These are phyloP conservation scores for Paratrypauchen microcephalus DNA, from an alignment of 2,797 vertebrate species.

Conservation along the genomic window DNA sequence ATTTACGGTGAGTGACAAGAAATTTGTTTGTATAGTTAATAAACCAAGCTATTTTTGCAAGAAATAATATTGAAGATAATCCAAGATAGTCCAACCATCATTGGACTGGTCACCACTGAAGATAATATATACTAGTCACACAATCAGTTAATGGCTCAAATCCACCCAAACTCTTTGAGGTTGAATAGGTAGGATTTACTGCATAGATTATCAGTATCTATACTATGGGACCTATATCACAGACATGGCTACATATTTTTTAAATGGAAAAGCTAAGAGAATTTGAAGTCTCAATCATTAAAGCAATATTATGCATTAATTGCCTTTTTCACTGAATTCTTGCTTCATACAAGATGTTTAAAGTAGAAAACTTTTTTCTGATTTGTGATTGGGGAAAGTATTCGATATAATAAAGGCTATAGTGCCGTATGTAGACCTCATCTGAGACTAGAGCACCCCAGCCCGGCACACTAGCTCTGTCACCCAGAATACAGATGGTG, in stretches of 20 bases:
- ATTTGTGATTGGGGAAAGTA: neutral
- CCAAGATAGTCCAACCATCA: too few species aligned
- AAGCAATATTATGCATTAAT: neutral
- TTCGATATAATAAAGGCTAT: neutral
- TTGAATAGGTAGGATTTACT: neutral
- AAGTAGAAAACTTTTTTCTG: neutral
- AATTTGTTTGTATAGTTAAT: neutral
- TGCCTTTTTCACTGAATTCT: neutral
- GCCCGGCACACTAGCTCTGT: conserved; percentile 57
- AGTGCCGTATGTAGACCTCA: conserved; percentile 59
- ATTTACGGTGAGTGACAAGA: neutral
- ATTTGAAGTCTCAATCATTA: neutral
- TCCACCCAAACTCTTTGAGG: neutral
- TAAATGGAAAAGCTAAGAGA: neutral
- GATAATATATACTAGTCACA: neutral
- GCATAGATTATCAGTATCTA: neutral
- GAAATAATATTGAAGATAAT: neutral
- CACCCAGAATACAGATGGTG: conserved; percentile 71
- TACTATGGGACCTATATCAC: neutral
- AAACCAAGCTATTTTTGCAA: neutral
- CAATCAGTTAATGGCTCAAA: neutral
- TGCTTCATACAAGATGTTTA: neutral
- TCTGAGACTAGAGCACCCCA: conserved; percentile 55
- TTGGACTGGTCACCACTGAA: too few species aligned
- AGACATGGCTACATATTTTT: neutral